Evolutionary conservation across 2,113 vertebrate genomes (phyloP).

Genomic region (Scatophagus argus): DNA sequence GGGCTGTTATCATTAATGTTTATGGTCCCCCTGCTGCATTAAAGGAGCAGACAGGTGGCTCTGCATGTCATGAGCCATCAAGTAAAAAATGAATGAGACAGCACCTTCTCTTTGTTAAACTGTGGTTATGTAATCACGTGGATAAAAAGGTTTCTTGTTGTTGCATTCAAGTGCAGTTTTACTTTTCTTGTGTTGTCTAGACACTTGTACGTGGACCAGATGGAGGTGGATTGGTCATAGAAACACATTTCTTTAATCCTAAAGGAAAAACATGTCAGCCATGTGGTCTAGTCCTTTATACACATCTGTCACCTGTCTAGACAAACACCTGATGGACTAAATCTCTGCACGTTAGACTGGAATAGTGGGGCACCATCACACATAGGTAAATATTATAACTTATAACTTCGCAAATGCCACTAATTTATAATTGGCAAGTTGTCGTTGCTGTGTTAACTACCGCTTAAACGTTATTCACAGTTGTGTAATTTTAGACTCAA

Average conservation of each 20-base stretch:
- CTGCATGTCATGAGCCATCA: neutral
- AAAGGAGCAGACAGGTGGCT: neutral
- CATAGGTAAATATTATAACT: neutral
- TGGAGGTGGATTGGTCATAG: neutral
- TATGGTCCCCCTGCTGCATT: constrained; percentile 2
- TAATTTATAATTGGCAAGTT: neutral
- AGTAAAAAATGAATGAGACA: neutral
- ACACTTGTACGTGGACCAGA: neutral
- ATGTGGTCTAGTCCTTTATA: neutral
- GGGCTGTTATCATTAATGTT: constrained; percentile 4
- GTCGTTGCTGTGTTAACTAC: neutral
- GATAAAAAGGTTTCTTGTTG: neutral
- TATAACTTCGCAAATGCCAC: too few relatives aligned
- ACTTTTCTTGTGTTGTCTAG: neutral
- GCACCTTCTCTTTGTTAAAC: neutral
- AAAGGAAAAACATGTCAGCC: neutral
- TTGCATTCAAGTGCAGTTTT: neutral
- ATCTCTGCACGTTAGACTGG: too few relatives aligned
- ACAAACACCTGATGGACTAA: neutral
- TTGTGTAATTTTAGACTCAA: neutral
- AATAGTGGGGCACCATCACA: neutral
- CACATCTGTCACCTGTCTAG: neutral
- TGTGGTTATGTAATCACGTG: too few relatives aligned
- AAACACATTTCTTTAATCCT: neutral
- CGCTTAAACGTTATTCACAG: neutral